phyloP scores from a whole-genome alignment of 2,797 vertebrate species.

The Heliangelus exortis region DNA sequence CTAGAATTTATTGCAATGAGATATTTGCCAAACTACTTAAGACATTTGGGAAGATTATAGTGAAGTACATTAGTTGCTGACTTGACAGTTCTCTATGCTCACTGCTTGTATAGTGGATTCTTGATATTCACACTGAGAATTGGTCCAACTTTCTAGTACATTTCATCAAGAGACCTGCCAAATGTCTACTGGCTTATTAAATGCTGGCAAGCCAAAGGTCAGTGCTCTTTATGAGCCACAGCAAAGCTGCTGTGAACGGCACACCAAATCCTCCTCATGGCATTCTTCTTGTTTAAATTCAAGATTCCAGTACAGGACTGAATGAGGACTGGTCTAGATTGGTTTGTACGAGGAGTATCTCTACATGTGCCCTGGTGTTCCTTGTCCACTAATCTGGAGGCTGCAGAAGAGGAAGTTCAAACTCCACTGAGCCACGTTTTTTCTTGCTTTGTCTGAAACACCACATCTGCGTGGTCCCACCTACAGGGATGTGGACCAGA shows the following conservation, averaged over 20 bases:
- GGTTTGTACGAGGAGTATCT: neutral
- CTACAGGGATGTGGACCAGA: neutral
- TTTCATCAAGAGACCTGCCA: conserved; percentile 45
- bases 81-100: conserved; percentile 57
- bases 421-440: neutral
- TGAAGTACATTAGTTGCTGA: conserved; percentile 61
- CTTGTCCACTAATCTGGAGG: rapidly evolving
- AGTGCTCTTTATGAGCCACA: neutral
- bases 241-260: neutral
- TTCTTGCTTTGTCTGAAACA: rapidly evolving
- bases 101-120: conserved; percentile 48
- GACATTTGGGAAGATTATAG: conserved; percentile 67
- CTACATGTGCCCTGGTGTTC: rapidly evolving
- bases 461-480: rapidly evolving
- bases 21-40: conserved; percentile 73
- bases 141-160: conserved; percentile 61
- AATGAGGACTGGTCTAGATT: neutral
- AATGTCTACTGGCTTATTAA: conserved; percentile 51
- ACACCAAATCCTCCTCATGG: neutral
- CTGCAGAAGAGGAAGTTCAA: neutral
- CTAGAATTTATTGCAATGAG: conserved; percentile 73
- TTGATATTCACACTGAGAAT: conserved; percentile 42
- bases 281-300: neutral
- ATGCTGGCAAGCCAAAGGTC: conserved; percentile 48
- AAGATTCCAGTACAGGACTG: neutral